A percentile compares a stretch with the other conserved stretches of the same genome.
Conservation (phyloP, 2,888 invertebrate genomes). For the Diogma glabrata region DNA sequence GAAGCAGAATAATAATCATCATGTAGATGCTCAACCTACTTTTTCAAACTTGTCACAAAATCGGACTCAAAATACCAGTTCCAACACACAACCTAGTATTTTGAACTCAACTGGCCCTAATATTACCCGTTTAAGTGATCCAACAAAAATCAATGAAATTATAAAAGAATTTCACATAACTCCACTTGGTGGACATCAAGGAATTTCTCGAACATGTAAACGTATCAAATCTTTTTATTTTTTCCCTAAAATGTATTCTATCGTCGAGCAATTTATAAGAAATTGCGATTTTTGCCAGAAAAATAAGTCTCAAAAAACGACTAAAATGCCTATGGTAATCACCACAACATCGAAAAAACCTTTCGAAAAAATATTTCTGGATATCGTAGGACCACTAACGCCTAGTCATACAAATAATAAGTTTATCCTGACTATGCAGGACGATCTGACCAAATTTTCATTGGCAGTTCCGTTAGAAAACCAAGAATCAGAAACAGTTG, state of each 20-base stretch:
- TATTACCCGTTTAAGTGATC: too few species aligned
- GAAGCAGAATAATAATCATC: too few species aligned
- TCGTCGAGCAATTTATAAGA: too few species aligned
- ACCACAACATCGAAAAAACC: too few species aligned
- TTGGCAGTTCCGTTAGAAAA: slow-evolving; percentile 24
- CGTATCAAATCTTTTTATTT: not conserved
- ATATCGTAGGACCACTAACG: not conserved
- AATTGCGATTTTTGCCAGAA: too few species aligned
- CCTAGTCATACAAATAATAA: not conserved
- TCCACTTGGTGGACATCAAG: slow-evolving; percentile 4
- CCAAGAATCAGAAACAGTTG: slow-evolving; percentile 24
- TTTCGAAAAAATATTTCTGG: slow-evolving; percentile 1
- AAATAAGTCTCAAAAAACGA: too few species aligned
- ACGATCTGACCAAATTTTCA: slow-evolving; percentile 27
- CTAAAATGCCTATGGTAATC: too few species aligned
- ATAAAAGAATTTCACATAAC: not conserved
- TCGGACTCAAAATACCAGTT: too few species aligned
- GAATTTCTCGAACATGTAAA: not conserved
- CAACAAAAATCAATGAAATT: not conserved
- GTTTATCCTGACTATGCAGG: slow-evolving; percentile 26
- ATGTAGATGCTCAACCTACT: too few species aligned
- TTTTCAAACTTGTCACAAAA: too few species aligned
- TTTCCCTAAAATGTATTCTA: not conserved
- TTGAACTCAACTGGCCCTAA: too few species aligned
- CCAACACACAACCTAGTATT: too few species aligned